Conservation (phyloP, 1,140 invertebrate genomes). For the Marisa cornuarietis region DNA sequence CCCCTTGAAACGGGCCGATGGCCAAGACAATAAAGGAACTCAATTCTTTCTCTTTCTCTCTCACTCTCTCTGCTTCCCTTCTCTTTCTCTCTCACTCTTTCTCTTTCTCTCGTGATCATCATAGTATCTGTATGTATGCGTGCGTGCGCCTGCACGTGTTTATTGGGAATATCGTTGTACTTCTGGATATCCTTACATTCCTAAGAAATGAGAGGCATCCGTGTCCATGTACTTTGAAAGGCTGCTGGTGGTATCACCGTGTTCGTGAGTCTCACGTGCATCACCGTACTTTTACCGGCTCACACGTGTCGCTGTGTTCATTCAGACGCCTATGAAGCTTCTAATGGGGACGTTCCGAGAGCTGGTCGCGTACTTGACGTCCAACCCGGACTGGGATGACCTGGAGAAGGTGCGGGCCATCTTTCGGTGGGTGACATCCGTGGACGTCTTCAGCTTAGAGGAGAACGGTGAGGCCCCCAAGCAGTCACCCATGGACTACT, state of each 20-base stretch:
- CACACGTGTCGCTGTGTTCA: not conserved
- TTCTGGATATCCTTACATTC: not conserved
- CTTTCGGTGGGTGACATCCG: conserved; percentile 58
- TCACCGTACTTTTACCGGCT: too few species aligned
- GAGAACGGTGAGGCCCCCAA: conserved; percentile 43
- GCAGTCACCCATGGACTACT: conserved; percentile 58
- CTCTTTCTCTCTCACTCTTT: too few species aligned
- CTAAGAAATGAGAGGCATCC: too few species aligned
- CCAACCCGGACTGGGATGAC: conserved; percentile 43
- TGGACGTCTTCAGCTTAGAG: conserved; percentile 54
- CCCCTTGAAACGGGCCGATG: too few species aligned
- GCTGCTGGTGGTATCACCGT: too few species aligned
- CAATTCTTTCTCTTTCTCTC: too few species aligned
- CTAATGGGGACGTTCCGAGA: conserved; percentile 50
- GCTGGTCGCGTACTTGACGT: conserved; percentile 48
- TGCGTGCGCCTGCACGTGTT: not conserved
- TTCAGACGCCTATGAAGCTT: conserved; percentile 44
- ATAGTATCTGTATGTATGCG: not conserved
- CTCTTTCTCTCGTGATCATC: too few species aligned
- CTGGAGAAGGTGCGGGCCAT: conserved; percentile 53
- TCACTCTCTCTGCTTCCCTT: too few species aligned
- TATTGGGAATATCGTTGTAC: not conserved
- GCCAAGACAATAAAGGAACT: too few species aligned
- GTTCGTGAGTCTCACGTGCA: not conserved
- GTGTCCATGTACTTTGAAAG: too few species aligned